Conservation (phyloP, 2,797 vertebrate species). For the Mormyrus hasselquistii region DNA sequence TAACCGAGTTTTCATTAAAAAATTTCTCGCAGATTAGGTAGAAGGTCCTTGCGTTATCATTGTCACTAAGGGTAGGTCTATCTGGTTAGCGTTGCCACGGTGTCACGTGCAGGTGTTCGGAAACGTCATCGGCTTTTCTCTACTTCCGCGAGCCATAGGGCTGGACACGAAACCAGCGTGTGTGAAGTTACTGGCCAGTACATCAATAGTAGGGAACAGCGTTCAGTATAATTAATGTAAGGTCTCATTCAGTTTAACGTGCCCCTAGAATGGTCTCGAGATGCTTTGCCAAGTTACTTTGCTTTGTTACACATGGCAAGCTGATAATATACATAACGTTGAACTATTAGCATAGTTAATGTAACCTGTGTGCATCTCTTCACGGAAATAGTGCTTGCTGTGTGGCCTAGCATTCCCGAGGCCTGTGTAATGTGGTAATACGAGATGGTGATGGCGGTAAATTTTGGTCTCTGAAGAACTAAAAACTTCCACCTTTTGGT, state of each 20-base stretch:
- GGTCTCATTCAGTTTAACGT: neutral
- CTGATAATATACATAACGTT: neutral
- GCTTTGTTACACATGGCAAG: neutral
- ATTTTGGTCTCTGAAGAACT: neutral
- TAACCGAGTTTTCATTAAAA: neutral
- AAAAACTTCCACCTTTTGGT: neutral
- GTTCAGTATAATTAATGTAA: neutral
- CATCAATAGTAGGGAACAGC: neutral
- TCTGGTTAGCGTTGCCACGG: neutral
- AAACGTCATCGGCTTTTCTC: neutral
- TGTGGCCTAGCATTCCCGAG: neutral
- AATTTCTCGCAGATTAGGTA: neutral
- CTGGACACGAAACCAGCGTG: neutral
- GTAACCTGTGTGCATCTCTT: neutral
- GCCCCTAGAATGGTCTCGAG: neutral
- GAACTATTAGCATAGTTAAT: neutral
- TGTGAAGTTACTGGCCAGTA: neutral
- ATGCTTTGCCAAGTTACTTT: neutral
- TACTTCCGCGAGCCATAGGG: neutral
- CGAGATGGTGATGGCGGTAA: neutral
- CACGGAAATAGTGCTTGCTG: neutral
- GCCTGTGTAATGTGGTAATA: neutral
- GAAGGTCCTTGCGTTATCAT: neutral
- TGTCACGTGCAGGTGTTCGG: slow-evolving; percentile 1
- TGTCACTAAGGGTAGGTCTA: neutral